Base-by-base conservation (phyloP, 2,113 vertebrate genomes). In the Diglossa brunneiventris region DNA sequence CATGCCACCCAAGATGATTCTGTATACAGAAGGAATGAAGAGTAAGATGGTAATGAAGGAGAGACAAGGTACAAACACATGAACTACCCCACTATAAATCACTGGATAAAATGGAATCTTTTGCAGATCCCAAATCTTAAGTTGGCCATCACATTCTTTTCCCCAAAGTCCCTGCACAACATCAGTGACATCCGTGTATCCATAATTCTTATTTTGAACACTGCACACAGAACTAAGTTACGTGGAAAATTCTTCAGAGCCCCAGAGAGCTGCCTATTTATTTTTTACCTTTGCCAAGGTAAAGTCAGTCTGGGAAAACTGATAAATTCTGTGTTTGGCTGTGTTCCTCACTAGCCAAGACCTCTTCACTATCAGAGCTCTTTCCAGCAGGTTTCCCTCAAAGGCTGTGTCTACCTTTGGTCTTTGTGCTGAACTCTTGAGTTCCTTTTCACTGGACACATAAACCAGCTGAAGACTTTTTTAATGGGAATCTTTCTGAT, bases 31-130 rank as follows among this genome's bases (percentile, higher is more conserved):
- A 39, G 42, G 10, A 78, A 37, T 4, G 17, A 72, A 47, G 33
- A 16, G 19, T 41, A 31, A 55, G 19, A 10, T 21, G 55, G 58
- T 28, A 50, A 19, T 15, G 19, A 70, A 33, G 35, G 73, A 93
- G 28, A 16, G 1, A 2, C 0, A 0, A 67, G 37, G 21, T 49
- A 19, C 30, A 5, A 3, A 3, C 23, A 33, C 0, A 0, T 69
- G 74, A 67, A 49, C 22, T 59, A 7, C 15, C 33, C 21, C 0
- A 0, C 58, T 37, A 2, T 12, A 4, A 18, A 28, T 58, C 28
- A 27, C 1, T 52, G 42, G 35, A 20, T 7, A 86, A 89, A n/a
- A 56, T 21, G 6, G 28, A 49, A 4, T 12, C 24, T 35, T 56
- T n/a, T 89, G 28, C 37, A 50, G 41, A 39, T 74, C 74, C 37